A percentile compares a stretch with the other conserved stretches of the same genome.
Evolutionary conservation across 2,113 vertebrate genomes (phyloP).

Genomic region (Sturnira hondurensis): DNA sequence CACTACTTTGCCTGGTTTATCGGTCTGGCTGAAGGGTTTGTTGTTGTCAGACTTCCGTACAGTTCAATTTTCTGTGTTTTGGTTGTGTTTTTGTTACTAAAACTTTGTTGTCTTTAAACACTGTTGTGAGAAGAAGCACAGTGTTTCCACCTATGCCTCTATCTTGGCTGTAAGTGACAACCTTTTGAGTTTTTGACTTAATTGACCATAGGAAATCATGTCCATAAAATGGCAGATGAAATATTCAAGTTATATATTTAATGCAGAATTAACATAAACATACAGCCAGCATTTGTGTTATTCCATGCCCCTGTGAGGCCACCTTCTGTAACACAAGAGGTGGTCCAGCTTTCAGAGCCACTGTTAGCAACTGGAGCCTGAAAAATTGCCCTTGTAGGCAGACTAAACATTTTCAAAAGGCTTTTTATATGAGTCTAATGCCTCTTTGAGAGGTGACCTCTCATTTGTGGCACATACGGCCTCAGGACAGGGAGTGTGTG

Average conservation of each 20-base stretch:
- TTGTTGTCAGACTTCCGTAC: no score
- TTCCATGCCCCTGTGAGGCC: not conserved
- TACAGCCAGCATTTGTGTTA: not conserved
- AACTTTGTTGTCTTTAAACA: no score
- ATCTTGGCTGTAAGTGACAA: no score
- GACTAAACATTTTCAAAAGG: not conserved
- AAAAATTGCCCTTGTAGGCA: not conserved
- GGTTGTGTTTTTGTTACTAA: no score
- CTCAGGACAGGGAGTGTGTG: not conserved
- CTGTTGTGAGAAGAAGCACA: no score
- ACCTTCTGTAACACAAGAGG: not conserved
- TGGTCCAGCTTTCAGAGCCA: not conserved
- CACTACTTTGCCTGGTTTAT: no score
- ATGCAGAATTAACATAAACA: not conserved
- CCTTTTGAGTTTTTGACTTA: not conserved
- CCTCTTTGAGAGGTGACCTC: not conserved
- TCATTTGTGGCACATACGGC: not conserved
- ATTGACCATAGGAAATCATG: not conserved
- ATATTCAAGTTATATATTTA: not conserved
- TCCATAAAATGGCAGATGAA: not conserved
- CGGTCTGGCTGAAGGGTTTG: no score
- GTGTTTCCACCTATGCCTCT: no score
- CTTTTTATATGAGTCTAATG: not conserved
- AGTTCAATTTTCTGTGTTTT: no score
- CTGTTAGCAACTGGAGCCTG: not conserved